Base-by-base conservation (phyloP, 2,113 vertebrate genomes). In the Petrocephalus zakoni region DNA sequence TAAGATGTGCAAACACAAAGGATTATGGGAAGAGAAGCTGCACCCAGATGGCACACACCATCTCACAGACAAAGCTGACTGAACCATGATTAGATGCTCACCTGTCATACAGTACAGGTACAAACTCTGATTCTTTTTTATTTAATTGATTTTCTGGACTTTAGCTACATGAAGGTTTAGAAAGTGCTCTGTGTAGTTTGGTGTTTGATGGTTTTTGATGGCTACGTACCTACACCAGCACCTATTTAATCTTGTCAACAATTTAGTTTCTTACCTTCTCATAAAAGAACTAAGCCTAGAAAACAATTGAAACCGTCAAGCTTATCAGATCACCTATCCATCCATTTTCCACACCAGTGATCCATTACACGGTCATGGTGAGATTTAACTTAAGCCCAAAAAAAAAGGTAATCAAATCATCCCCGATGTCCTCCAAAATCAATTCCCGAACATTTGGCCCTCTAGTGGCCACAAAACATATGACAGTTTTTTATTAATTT, bases 391-490 rank as follows among this genome's bases (percentile, higher is more conserved):
- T 86, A 52, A 56, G 25, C 81, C 25, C 42, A 82, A 42, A 29
- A 86, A 52, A 42, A 42, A 42, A 55, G 29, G 51, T 17, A 56
- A 34, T 25, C 29, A 84, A 86, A 86, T 86, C 17, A 17, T 86
- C 29, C 2, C n/a, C 11, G n/a, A 68, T 29, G 61, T 55, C 49
- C 46, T 0, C 47, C 21, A 25, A 52, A 1, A 49, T 85, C 46
- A 21, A 49, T n/a, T 85, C n/a, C 42, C 19, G 51, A 49, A 37
- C 47, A 22, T 25, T 22, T 5, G 2, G 25, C 87, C 87, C 87
- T 56, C 87, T 88, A 53, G 87, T 88, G 87, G 87, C 8, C 68
- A 81, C 0, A 88, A 34, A 52, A 37, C 9, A 51, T 51, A 88
- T 52, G 47, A 64, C 49, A 4, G 11, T 8, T 75, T 75, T n/a